Conservation (phyloP, 2,797 vertebrate genomes). For the Smutsia temminckii region DNA sequence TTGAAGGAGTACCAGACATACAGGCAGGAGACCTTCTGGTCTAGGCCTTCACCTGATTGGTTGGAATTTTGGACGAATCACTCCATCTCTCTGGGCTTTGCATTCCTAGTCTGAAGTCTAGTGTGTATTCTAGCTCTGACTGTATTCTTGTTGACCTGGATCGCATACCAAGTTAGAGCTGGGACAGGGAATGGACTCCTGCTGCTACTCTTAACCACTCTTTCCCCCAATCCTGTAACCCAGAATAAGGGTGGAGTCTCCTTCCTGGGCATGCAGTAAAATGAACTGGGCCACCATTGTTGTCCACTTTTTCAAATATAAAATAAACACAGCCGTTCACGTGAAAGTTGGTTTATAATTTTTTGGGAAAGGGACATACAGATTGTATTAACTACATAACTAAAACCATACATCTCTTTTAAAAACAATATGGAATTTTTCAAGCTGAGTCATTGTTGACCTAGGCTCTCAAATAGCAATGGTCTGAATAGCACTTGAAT, state of each 20-base stretch:
- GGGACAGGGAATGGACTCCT: not conserved
- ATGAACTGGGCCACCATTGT: not conserved
- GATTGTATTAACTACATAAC: constrained; percentile 24
- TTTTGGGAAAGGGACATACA: not conserved
- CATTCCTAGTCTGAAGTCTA: not conserved
- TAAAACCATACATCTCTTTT: constrained; percentile 55
- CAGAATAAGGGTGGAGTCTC: not conserved
- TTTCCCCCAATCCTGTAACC: not conserved
- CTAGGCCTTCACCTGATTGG: not conserved
- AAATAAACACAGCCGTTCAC: constrained; percentile 18
- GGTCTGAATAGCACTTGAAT: constrained; percentile 72
- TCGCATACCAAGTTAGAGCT: not conserved
- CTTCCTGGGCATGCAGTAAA: not conserved
- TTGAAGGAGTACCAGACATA: not conserved
- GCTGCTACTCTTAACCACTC: not conserved
- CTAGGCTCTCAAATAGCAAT: constrained; percentile 69
- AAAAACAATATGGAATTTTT: constrained; percentile 64
- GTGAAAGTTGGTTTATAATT: constrained; percentile 55
- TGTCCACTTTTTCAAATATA: not conserved
- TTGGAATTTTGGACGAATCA: not conserved
- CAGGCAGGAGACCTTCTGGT: not conserved
- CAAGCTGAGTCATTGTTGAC: constrained; percentile 76
- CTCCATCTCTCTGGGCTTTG: not conserved
- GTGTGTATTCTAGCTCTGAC: not conserved
- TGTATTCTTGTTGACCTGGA: not conserved